Percentiles rank a stretch among this genome's conserved stretches.
These are phyloP conservation scores for Cossypha heuglini DNA, from an alignment of 2,797 vertebrate species.

Conservation along the genomic window DNA sequence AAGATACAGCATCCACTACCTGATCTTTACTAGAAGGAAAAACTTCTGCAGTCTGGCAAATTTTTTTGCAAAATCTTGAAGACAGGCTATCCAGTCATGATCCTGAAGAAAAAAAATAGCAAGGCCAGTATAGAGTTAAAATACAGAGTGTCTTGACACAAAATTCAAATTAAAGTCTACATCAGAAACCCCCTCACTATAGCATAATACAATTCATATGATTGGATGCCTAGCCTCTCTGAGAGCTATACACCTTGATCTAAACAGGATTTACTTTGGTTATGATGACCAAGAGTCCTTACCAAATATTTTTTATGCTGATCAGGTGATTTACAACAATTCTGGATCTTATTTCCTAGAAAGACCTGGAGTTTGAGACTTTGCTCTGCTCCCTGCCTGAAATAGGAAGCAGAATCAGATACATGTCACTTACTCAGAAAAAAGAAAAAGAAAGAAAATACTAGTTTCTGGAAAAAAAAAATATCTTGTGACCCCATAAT, in stretches of 20 bases:
- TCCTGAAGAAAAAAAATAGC: background rate
- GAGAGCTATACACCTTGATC: rapidly evolving
- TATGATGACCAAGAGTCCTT: background rate
- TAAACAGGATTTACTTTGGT: background rate
- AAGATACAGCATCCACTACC: background rate
- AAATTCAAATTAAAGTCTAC: background rate
- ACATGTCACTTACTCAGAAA: background rate
- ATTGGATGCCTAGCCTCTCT: background rate
- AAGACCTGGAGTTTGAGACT: background rate
- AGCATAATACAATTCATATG: too few species aligned
- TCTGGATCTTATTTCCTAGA: background rate
- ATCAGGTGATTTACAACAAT: background rate
- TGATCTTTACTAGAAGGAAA: background rate
- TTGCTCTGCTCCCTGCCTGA: background rate
- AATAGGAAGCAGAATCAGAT: background rate
- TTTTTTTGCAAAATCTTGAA: background rate
- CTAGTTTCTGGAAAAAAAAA: background rate
- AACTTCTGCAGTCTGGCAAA: background rate
- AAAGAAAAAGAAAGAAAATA: background rate
- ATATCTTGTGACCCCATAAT: rapidly evolving
- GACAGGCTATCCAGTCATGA: background rate
- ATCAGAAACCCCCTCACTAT: background rate
- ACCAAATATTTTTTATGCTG: background rate
- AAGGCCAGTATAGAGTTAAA: background rate
- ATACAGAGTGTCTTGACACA: background rate